phyloP scores from a whole-genome alignment of 2,113 vertebrate genomes.

The Anguilla japonica region DNA sequence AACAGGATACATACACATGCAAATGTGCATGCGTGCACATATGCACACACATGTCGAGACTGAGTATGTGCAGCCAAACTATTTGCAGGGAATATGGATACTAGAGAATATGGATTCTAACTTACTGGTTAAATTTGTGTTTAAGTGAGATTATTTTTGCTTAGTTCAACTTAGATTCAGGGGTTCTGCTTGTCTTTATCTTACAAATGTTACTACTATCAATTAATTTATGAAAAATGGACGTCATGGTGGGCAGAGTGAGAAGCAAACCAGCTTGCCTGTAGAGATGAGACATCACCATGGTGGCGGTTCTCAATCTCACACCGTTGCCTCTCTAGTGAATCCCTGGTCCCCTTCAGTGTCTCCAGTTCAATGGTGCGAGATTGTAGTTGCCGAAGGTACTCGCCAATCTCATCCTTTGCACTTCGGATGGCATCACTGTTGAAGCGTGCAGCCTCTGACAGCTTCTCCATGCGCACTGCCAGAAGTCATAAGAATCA shows the following conservation, averaged over 20 bases:
- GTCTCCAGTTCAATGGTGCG: slow-evolving; percentile 87
- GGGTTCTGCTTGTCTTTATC: neutral
- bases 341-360: slow-evolving; percentile 85
- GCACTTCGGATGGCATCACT: slow-evolving; percentile 80
- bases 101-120: neutral
- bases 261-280: slow-evolving; percentile 57
- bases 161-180: neutral
- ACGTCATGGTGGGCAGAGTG: neutral
- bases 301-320: slow-evolving; percentile 88
- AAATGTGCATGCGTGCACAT: neutral
- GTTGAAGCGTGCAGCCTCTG: slow-evolving; percentile 81
- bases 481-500: slow-evolving; percentile 12
- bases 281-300: slow-evolving; percentile 81
- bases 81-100: neutral
- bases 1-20: slow-evolving; percentile 8
- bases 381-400: slow-evolving; percentile 86
- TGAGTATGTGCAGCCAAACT: neutral
- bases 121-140: neutral
- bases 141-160: neutral
- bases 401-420: slow-evolving; percentile 86
- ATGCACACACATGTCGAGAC: slow-evolving; percentile 14
- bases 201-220: neutral
- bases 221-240: neutral
- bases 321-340: slow-evolving; percentile 83
- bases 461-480: slow-evolving; percentile 86